Percentiles rank a stretch among this genome's conserved stretches.
Conservation (phyloP, 2,888 invertebrate species). For the Agrotis exclamationis region DNA sequence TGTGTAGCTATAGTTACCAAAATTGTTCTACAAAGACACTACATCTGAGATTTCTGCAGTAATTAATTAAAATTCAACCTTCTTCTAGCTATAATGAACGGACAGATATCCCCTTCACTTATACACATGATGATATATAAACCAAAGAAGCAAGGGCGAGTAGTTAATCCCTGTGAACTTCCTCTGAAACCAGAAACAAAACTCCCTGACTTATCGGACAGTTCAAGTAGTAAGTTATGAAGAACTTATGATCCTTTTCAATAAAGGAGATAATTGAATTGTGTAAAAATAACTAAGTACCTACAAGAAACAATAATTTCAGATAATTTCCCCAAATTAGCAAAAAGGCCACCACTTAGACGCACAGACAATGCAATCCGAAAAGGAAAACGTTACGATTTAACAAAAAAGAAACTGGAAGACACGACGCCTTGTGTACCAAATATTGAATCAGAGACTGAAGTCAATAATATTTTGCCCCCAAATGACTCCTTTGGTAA, state of each 20-base stretch:
- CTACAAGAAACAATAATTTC: slow-evolving; percentile 4
- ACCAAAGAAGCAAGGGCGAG: slow-evolving; percentile 16
- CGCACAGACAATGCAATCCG: background rate
- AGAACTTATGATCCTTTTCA: no score
- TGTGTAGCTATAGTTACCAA: no score
- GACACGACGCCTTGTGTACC: background rate
- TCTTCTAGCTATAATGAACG: slow-evolving; percentile 32
- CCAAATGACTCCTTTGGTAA: background rate
- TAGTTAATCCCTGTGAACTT: background rate
- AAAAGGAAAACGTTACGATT: background rate
- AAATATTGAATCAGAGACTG: slow-evolving; percentile 34
- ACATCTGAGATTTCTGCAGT: background rate
- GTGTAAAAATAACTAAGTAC: no score
- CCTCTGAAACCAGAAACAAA: background rate
- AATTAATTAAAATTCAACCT: background rate
- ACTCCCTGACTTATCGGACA: background rate
- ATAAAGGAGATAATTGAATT: background rate
- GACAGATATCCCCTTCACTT: slow-evolving; percentile 38
- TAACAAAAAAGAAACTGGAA: background rate
- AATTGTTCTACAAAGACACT: background rate
- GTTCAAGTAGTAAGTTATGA: slow-evolving; percentile 6
- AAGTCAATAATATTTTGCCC: slow-evolving; percentile 17
- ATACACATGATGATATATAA: slow-evolving; percentile 44
- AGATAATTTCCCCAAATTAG: background rate
- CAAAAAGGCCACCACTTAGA: background rate